Evolutionary conservation across 2,113 vertebrate genomes (phyloP).

Genomic region (Cheilinus undulatus): DNA sequence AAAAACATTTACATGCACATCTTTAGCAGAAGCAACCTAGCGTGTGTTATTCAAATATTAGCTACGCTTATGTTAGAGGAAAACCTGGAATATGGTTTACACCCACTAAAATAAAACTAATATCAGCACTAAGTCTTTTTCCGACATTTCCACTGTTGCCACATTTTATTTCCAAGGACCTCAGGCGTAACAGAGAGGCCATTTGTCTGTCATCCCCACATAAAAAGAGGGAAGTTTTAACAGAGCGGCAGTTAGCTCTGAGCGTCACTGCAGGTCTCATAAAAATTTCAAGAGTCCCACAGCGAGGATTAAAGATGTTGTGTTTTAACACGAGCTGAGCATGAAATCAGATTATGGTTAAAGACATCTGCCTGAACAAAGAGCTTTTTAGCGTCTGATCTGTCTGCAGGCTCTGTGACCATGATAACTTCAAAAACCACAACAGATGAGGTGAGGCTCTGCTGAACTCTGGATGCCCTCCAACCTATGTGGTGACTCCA

Average conservation of each 20-base stretch:
- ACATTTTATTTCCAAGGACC: constrained; percentile 2
- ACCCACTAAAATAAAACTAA: neutral
- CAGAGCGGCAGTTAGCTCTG: neutral
- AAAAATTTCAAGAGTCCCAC: neutral
- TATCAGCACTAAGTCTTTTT: neutral
- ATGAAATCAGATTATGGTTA: neutral
- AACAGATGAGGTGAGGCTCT: neutral
- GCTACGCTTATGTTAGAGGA: neutral
- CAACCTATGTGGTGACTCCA: neutral
- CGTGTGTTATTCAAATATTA: too few species aligned
- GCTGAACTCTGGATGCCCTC: constrained; percentile 24
- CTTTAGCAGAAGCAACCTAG: too few species aligned
- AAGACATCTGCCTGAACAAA: constrained; percentile 20
- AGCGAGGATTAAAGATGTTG: neutral
- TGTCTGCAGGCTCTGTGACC: neutral
- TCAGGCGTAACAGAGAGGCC: too few species aligned
- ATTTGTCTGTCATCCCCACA: neutral
- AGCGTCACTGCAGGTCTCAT: neutral
- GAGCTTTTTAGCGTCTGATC: constrained; percentile 12
- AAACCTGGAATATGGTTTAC: neutral
- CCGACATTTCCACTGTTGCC: neutral
- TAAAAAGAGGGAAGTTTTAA: neutral
- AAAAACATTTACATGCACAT: too few species aligned
- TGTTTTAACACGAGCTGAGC: neutral
- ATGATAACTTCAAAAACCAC: constrained; percentile 7